These are phyloP conservation scores for Eubasilissa splendida DNA, from an alignment of 2,888 invertebrate species.

Conservation along the genomic window DNA sequence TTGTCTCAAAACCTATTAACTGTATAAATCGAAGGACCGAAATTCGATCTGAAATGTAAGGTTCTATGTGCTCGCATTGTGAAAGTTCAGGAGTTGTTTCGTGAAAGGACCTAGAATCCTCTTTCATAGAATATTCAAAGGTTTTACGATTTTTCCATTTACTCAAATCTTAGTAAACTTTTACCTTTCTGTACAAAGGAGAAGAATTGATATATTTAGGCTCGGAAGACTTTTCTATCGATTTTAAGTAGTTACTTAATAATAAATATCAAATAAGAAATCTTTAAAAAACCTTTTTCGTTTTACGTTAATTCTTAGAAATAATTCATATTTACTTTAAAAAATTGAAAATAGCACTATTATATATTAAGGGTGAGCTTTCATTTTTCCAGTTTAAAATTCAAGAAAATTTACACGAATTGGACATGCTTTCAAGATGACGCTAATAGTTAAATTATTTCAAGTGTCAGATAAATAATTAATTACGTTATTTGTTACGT, in stretches of 20 bases:
- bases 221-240: neutral
- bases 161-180: conserved; percentile 17
- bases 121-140: conserved; percentile 34
- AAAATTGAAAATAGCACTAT: too few relatives aligned
- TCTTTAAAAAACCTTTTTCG: neutral
- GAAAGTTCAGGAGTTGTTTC: conserved; percentile 1
- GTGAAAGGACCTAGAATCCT: conserved; percentile 29
- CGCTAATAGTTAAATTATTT: too few relatives aligned
- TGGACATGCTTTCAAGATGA: too few relatives aligned
- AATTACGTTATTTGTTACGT: too few relatives aligned
- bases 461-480: too few relatives aligned
- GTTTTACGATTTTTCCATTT: conserved; percentile 32
- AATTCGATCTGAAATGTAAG: conserved; percentile 8
- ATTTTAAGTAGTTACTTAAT: neutral
- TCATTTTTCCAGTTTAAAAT: too few relatives aligned
- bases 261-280: neutral
- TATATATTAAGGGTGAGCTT: too few relatives aligned
- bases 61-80: neutral
- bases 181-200: neutral
- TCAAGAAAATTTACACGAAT: too few relatives aligned
- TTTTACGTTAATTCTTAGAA: too few relatives aligned
- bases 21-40: conserved; percentile 1
- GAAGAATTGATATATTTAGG: neutral
- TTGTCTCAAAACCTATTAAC: conserved; percentile 2
- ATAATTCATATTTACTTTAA: too few relatives aligned